Base-by-base conservation (phyloP, 1,140 invertebrate genomes). In the Brachionus sp. region DNA sequence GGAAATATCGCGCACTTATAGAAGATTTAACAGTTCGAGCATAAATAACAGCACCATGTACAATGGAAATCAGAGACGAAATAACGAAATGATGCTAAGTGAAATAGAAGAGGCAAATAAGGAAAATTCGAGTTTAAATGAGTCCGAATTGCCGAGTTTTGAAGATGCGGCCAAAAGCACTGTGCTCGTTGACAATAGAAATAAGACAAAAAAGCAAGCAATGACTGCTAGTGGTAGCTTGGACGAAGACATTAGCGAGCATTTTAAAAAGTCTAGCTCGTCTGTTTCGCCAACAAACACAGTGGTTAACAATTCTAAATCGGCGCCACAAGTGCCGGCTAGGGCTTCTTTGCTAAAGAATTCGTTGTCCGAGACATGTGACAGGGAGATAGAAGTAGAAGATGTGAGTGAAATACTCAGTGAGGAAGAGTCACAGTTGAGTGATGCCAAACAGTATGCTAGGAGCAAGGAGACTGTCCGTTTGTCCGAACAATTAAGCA, bases 391-490 rank as follows among this genome's bases (percentile, higher is more conserved):
- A 29, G 70, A 75, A 25, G 70, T 75, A 0, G 70, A 75, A 19
- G 70, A 75, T 75, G 70, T 75, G 25, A 75, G 70, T 12, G 70
- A 75, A 50, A 75, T 75, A 46, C n/a, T 75, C 7, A 75, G 70
- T 19, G 70, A 75, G 16, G 70, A 75, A 9, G 70, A 75, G 39
- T 39, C 68, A 1, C 64, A 35, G 64, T 64, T 23, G 3, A 5
- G 19, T 5, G n/a, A 25, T 29, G 3, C 29, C 7, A 68, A 68
- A 35, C 35, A 35, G 64, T 68, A 37, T 13, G 9, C 13, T 13
- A 57, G 19, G 19, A 57, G 13, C 50, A 57, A 57, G 3, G 16
- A 23, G 16, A 19, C 50, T 3, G 9, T 2, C 16, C 5, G 50
- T 19, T n/a, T 50, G 16, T 57, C 5, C 16, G 16, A 29, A 3